Conservation (phyloP, 2,113 vertebrate species). For the Strigops habroptila region DNA sequence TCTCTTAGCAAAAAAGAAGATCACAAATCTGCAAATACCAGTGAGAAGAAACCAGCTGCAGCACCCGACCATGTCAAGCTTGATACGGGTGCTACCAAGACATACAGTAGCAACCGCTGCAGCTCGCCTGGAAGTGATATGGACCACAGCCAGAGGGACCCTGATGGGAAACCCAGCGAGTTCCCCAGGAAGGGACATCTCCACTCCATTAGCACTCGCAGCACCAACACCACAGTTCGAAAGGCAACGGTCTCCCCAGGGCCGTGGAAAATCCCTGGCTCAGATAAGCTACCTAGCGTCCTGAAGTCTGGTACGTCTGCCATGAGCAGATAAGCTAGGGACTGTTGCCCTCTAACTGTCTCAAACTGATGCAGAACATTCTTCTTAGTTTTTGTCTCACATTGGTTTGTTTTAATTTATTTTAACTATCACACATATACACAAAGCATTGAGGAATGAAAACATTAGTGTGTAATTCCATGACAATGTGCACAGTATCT, state of each 20-base stretch:
- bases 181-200: conserved; percentile 75
- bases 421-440: conserved; percentile 83
- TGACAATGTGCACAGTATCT: conserved; percentile 74
- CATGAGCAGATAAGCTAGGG: conserved; percentile 85
- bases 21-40: conserved; percentile 61
- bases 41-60: conserved; percentile 72
- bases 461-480: conserved; percentile 72
- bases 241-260: conserved; percentile 92
- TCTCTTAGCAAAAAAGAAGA: conserved; percentile 76
- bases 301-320: conserved; percentile 89
- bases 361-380: conserved; percentile 67
- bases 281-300: conserved; percentile 88
- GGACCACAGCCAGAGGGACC: conserved; percentile 75
- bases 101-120: conserved; percentile 62
- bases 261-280: conserved; percentile 96
- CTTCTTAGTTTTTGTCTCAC: conserved; percentile 76
- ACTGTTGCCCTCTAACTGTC: conserved; percentile 66
- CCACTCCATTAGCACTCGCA: conserved; percentile 73
- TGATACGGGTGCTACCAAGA: conserved; percentile 73
- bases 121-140: conserved; percentile 66
- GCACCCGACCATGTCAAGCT: conserved; percentile 67
- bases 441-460: conserved; percentile 87
- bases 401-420: conserved; percentile 95
- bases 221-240: conserved; percentile 73
- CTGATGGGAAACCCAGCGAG: conserved; percentile 72